Base-by-base conservation (phyloP, 1,140 invertebrate species). In the Onthophagus taurus region DNA sequence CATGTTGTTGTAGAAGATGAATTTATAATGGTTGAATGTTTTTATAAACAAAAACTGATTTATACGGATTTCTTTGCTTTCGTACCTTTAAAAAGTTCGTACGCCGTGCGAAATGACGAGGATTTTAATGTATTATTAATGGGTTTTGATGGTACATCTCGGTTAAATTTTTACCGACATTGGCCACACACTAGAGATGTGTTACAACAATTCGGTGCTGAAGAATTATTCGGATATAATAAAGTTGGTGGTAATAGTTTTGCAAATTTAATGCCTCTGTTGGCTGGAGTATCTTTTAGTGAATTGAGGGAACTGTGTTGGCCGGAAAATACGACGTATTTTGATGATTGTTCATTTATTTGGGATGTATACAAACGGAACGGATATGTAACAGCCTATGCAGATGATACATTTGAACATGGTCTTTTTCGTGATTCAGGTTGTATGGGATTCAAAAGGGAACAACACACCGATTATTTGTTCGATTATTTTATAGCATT, bases 121-220 rank as follows among this genome's bases (percentile, higher is more conserved):
- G 42, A 31, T 14, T 5, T 74, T 7, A 83, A 77, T 50, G 71
- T 95, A 0, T 68, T 93, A 16, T 68, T 94, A 9, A 60, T 93
- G n/a, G 90, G 90, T 0, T 71, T 94, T 11, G 89, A 93, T 59
- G 81, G 85, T 1, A 75, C 92, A 2, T 94, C 89, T 0, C 72
- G 87, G 33, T 68, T 91, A 35, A 91, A 93, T 65, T 82, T 90
- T 44, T 74, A 83, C 31, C 74, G 89, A 14, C 81, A 85, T 44
- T 83, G 92, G 81, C 81, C 81, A 0, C 72, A 74, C 52, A 85
- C 0, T 61, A 75, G 0, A 52, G 65, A 1, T 77, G 74, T 51
- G 66, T 89, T 49, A 9, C 69, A 72, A 43, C 61, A 74, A 8
- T 63, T 83, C 4, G 69, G 66, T 1, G 77, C 78, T 7, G 71